A percentile compares a stretch with the other conserved stretches of the same genome.
phyloP scores from a whole-genome alignment of 2,888 invertebrate species.

The Eupelmus urozonus region DNA sequence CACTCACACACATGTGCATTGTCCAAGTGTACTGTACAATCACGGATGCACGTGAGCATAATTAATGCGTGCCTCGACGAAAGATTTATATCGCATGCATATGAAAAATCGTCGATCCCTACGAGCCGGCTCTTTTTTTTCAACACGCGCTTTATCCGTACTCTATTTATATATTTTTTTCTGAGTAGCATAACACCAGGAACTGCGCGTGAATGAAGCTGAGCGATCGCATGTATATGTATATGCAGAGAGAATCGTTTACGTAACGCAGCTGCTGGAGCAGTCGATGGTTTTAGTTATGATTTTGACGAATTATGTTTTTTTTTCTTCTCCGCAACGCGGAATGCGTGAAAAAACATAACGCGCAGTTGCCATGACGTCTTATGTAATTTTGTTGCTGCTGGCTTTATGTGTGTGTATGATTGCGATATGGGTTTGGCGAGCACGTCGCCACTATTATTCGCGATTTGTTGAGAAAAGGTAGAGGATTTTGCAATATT shows the following conservation, averaged over 20 bases:
- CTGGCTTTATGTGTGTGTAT: no score
- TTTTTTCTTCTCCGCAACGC: background rate
- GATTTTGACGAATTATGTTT: background rate
- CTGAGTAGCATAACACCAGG: background rate
- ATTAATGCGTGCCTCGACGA: background rate
- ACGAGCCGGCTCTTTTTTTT: slow-evolving; percentile 3
- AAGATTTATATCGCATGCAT: slow-evolving; percentile 26
- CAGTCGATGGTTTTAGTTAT: slow-evolving; percentile 1
- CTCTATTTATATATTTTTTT: background rate
- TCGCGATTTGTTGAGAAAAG: no score
- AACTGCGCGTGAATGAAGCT: slow-evolving; percentile 16
- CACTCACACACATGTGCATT: no score
- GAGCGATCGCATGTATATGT: background rate
- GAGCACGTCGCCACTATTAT: no score
- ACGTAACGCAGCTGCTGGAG: background rate
- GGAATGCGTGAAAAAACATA: no score
- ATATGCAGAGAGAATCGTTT: background rate
- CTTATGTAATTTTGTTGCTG: no score
- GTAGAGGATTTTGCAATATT: no score
- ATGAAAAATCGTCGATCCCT: background rate
- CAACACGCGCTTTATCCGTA: background rate
- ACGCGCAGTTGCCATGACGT: no score
- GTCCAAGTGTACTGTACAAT: background rate
- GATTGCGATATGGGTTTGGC: no score
- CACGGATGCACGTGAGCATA: background rate